phyloP scores from a whole-genome alignment of 2,113 vertebrate genomes.

The Megaleporinus macrocephalus region DNA sequence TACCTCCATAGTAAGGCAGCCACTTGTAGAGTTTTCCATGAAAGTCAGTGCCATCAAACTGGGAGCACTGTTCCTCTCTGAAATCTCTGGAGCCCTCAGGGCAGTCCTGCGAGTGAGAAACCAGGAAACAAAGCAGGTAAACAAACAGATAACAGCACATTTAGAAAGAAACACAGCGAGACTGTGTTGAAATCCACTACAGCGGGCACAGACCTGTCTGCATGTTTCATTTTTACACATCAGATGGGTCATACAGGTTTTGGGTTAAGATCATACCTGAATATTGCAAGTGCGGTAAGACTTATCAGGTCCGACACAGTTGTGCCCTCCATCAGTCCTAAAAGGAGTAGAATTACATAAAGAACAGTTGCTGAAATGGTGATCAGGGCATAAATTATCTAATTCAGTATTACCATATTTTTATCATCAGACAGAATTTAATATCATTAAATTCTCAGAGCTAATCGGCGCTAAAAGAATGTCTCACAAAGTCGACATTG shows the following conservation, averaged over 20 bases:
- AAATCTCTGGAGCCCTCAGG: slow-evolving; percentile 86
- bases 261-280: slow-evolving; percentile 76
- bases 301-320: slow-evolving; percentile 86
- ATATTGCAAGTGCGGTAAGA: slow-evolving; percentile 86
- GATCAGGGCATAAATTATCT: not conserved
- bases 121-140: not conserved
- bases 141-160: not conserved
- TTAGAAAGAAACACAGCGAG: not conserved
- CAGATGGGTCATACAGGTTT: not conserved
- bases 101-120: slow-evolving; percentile 80
- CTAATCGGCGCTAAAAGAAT: no score
- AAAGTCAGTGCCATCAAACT: slow-evolving; percentile 87
- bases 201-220: slow-evolving; percentile 1
- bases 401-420: not conserved
- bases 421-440: not conserved
- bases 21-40: slow-evolving; percentile 90
- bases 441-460: no score
- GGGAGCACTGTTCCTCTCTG: slow-evolving; percentile 90
- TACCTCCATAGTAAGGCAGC: slow-evolving; percentile 94
- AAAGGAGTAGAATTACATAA: not conserved
- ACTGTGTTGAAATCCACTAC: not conserved
- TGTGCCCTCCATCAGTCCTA: slow-evolving; percentile 85
- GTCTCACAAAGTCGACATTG: no score
- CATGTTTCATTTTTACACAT: not conserved
- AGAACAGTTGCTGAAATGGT: not conserved